These are phyloP conservation scores for Xenopus borealis DNA, from an alignment of 2,113 vertebrate genomes.

Conservation along the genomic window DNA sequence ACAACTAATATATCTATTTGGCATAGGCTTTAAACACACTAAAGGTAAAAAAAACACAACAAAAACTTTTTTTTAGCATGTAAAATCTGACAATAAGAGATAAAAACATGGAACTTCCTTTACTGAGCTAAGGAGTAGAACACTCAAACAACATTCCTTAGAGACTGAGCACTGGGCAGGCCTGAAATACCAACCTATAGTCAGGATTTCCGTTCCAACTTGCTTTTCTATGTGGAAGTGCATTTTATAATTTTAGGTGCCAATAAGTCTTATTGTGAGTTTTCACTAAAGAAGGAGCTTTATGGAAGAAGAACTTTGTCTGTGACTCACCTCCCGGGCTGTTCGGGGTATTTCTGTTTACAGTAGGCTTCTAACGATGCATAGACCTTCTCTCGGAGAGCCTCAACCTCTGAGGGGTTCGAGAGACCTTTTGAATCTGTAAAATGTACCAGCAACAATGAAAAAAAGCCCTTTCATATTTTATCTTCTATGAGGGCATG, in stretches of 20 bases:
- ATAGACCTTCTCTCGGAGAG: slow-evolving; percentile 94
- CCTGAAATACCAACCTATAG: slow-evolving; percentile 12
- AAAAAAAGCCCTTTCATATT: not conserved
- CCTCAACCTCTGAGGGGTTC: slow-evolving; percentile 91
- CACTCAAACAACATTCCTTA: slow-evolving; percentile 3
- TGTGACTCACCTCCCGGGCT: slow-evolving; percentile 86
- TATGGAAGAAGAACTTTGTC: no score
- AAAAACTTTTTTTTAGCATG: no score
- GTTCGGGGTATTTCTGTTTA: slow-evolving; percentile 98
- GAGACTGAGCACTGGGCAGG: fast-evolving
- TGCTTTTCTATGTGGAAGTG: not conserved
- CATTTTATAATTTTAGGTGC: not conserved
- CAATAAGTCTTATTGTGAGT: not conserved
- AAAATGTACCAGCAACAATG: not conserved
- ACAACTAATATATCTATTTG: no score
- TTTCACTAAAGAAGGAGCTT: no score
- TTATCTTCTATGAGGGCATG: no score
- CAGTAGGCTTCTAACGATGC: slow-evolving; percentile 96
- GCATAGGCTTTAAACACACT: no score
- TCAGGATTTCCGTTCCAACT: slow-evolving; percentile 19
- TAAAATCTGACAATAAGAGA: no score
- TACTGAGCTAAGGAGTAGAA: no score
- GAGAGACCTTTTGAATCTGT: slow-evolving; percentile 96
- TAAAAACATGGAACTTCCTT: no score
- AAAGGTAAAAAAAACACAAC: no score